Conservation (phyloP, 2,888 invertebrate genomes). For the Anodontia alba region DNA sequence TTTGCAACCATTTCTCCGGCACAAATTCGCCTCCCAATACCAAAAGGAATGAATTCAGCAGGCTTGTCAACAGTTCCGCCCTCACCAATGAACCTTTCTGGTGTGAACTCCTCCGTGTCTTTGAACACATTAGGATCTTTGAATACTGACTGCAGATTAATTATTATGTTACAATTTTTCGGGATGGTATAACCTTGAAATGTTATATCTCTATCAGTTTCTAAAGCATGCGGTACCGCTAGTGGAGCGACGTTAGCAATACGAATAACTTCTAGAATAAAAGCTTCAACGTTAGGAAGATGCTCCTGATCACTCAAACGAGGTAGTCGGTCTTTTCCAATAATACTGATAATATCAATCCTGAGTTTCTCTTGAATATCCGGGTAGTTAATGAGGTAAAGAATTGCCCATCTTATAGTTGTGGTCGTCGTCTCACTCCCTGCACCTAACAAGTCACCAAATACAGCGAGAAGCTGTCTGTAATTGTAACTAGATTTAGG, state of each 20-base stretch:
- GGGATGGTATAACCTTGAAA: slow-evolving; percentile 77
- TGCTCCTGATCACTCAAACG: slow-evolving; percentile 31
- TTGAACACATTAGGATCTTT: slow-evolving; percentile 64
- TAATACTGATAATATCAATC: neutral
- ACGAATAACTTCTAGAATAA: slow-evolving; percentile 78
- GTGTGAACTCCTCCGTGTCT: slow-evolving; percentile 76
- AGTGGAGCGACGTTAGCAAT: slow-evolving; percentile 82
- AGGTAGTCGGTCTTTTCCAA: slow-evolving; percentile 34
- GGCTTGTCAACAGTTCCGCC: slow-evolving; percentile 49
- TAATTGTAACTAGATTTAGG: neutral
- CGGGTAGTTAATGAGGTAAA: slow-evolving; percentile 33
- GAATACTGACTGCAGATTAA: slow-evolving; percentile 52
- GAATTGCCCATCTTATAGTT: slow-evolving; percentile 46
- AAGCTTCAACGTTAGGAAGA: slow-evolving; percentile 51
- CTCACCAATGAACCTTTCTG: slow-evolving; percentile 78
- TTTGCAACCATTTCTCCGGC: slow-evolving; percentile 53
- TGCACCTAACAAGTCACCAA: slow-evolving; percentile 54
- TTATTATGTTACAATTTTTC: slow-evolving; percentile 67
- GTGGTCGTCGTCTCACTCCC: slow-evolving; percentile 55
- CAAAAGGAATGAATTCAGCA: slow-evolving; percentile 66
- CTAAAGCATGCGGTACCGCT: slow-evolving; percentile 72
- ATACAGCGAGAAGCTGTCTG: slow-evolving; percentile 23
- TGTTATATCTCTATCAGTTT: slow-evolving; percentile 17
- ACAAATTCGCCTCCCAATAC: slow-evolving; percentile 68
- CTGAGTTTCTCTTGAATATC: neutral